phyloP scores from a whole-genome alignment of 1,140 invertebrate species.

The Ips typographus region DNA sequence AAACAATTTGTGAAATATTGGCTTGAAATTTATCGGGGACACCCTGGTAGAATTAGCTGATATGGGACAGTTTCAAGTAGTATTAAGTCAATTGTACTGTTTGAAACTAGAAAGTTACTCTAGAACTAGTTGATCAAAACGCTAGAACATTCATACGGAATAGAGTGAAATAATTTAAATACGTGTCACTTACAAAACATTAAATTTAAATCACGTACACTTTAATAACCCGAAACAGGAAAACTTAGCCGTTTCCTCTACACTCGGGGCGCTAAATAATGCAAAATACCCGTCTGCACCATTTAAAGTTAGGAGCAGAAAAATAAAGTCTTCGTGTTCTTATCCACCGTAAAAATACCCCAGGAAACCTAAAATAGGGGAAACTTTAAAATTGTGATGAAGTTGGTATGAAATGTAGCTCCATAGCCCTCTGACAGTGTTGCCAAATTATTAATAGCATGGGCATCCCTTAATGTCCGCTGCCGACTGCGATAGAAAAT shows the following conservation, averaged over 20 bases:
- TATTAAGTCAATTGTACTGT: too few relatives aligned
- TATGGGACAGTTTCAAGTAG: too few relatives aligned
- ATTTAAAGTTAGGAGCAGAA: conserved; percentile 5
- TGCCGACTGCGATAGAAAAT: conserved; percentile 10
- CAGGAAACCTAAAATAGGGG: conserved; percentile 10
- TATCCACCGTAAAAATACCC: conserved; percentile 5
- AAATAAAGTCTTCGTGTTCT: conserved; percentile 14
- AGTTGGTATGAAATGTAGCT: conserved; percentile 18
- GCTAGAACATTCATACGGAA: too few relatives aligned
- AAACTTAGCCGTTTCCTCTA: neutral
- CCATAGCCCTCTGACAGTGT: conserved; percentile 13
- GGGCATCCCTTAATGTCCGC: conserved; percentile 6
- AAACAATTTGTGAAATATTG: too few relatives aligned
- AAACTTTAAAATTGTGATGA: conserved; percentile 22
- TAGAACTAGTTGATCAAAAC: too few relatives aligned
- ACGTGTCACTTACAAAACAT: neutral
- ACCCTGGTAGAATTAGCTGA: too few relatives aligned
- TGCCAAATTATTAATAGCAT: conserved; percentile 23
- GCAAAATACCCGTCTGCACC: conserved; percentile 13
- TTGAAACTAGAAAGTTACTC: too few relatives aligned
- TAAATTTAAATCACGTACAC: conserved; percentile 8
- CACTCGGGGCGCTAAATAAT: conserved; percentile 11
- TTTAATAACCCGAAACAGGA: conserved; percentile 4
- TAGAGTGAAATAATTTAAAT: too few relatives aligned
- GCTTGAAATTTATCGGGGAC: too few relatives aligned